Evolutionary conservation across 2,888 invertebrate species (phyloP), one percentile per base, ranked within the genome.

Genomic region (Lamellibrachia satsuma): DNA sequence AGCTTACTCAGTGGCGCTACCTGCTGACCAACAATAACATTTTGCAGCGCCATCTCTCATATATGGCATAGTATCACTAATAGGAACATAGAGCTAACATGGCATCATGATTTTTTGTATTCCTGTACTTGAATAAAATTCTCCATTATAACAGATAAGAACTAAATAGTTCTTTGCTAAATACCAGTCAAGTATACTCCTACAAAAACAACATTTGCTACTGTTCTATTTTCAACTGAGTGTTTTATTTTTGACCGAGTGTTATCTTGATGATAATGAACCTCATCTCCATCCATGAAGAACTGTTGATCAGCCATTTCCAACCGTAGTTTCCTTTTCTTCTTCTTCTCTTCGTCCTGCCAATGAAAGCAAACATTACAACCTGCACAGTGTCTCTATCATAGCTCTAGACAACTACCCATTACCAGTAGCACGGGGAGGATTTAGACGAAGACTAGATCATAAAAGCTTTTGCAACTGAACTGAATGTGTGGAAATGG

Each of bases 301-400:
- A 98, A 97, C 97, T 99, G 99, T 93, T 99, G 98, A 95, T 98
- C 97, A 96, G 99, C 99, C 98, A 99, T 99, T 96, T 99, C 99
- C n/a, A 99, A 97, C 91, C 99, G 98, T 92, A 99, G 98, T 97
- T 99, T 99, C 95, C 98, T 98, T 96, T 98, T 98, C 95, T 98
- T 98, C 95, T 97, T 94, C 97, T 91, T 91, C 52, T 96, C 96
- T 90, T 96, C 95, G 92, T 96, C 95, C 95, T 95, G 22, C 22
- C 75, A 75, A 22, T 22, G 22, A 75, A 15, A 75, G n/a, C 15
- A 75, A 15, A 75, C 75, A 75, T 15, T 75, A 15, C 3, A 75
- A 22, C 15, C 15, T 39, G 39, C 15, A 11, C 75, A 75, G 75
- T 55, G 55, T 22, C 75, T 4, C n/a, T n/a, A 15, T 75, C 75